Conservation (phyloP, 2,797 vertebrate genomes). For the Huso huso region DNA sequence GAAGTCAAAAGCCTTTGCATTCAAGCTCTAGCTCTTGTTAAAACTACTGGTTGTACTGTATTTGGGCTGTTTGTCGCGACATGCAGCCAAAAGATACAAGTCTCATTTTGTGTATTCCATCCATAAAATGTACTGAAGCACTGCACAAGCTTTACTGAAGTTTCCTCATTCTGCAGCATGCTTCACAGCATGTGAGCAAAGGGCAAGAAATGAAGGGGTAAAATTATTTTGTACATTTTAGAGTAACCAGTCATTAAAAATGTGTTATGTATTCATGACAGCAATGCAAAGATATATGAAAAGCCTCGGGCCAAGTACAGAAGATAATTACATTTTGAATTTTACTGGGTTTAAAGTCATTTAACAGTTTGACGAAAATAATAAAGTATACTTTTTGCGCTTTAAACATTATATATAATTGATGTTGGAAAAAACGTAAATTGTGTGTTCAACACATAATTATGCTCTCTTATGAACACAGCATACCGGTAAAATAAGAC, state of each 20-base stretch:
- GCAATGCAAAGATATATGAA: slow-evolving; percentile 89
- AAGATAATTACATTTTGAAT: slow-evolving; percentile 99
- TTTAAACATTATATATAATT: slow-evolving; percentile 19
- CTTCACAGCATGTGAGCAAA: slow-evolving; percentile 31
- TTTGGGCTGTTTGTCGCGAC: no score
- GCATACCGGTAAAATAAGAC: no score
- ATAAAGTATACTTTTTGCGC: slow-evolving; percentile 80
- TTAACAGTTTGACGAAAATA: slow-evolving; percentile 83
- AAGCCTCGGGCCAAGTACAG: slow-evolving; percentile 88
- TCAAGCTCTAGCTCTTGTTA: background rate
- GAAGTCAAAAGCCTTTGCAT: background rate
- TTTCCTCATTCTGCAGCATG: slow-evolving; percentile 27
- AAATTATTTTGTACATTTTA: slow-evolving; percentile 86
- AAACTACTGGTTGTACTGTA: no score
- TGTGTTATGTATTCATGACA: slow-evolving; percentile 95
- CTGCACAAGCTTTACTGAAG: slow-evolving; percentile 22
- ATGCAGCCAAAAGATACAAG: no score
- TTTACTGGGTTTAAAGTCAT: slow-evolving; percentile 97
- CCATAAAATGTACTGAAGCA: background rate
- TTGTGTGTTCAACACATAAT: no score
- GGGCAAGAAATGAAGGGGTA: slow-evolving; percentile 49
- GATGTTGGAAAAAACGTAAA: no score
- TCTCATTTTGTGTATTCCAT: slow-evolving; percentile 25
- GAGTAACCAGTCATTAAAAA: slow-evolving; percentile 84
- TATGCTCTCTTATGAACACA: no score